Evolutionary conservation across 2,113 vertebrate species (phyloP).

Genomic region (Pseudopodoces humilis): DNA sequence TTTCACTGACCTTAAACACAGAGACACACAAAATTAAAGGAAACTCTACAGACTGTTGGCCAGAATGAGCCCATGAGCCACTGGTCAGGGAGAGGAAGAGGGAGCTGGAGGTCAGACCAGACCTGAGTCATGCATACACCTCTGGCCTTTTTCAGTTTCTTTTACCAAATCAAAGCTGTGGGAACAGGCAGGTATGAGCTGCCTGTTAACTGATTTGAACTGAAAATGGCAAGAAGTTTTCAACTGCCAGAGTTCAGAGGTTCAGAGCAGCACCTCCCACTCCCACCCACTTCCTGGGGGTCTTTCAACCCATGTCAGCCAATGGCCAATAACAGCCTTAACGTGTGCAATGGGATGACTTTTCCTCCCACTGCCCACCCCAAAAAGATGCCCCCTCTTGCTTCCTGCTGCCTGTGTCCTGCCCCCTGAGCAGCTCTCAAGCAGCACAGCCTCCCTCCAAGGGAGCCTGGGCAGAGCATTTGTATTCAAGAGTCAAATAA

Average conservation of each 20-base stretch:
- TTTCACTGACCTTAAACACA: not conserved
- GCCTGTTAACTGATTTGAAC: not conserved
- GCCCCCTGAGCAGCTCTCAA: accelerated
- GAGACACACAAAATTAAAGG: not conserved
- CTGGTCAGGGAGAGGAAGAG: accelerated
- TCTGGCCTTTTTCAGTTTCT: not conserved
- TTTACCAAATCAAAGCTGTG: not conserved
- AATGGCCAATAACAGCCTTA: not conserved
- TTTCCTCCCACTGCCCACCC: not conserved
- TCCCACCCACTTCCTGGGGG: not conserved
- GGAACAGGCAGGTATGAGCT: not conserved
- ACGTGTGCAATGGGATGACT: not conserved
- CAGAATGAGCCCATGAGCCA: accelerated
- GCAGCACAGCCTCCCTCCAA: accelerated
- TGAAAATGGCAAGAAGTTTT: not conserved
- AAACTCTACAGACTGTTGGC: not conserved
- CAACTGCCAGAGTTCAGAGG: accelerated
- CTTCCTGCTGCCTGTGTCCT: not conserved
- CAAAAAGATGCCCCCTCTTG: not conserved
- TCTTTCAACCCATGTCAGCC: not conserved
- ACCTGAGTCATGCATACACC: accelerated
- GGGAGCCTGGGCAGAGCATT: not conserved
- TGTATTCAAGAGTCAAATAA: conserved; percentile 39
- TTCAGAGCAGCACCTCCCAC: not conserved
- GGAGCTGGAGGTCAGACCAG: not conserved